Base-by-base conservation (phyloP, 2,797 vertebrate genomes). In the Rousettus madagascariensis region DNA sequence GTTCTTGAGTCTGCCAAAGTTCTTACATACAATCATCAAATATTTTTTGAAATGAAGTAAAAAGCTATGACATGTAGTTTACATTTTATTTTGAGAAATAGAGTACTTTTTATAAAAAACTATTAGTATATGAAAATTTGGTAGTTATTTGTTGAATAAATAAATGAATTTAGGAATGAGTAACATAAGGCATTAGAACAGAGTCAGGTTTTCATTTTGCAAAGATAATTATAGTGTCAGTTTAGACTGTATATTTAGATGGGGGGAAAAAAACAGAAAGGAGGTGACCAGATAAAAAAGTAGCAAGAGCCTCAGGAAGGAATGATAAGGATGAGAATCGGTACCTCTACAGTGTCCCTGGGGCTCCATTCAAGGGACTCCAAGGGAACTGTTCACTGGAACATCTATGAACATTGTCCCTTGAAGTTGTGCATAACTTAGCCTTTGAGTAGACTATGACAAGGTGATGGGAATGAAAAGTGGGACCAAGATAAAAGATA, bases 401-500 rank as follows among this genome's bases (percentile, higher is more conserved):
- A 6, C 46, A 30, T 8, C 3, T 1, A 3, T 0, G 0, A 5
- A 5, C 4, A 0, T 3, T 16, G 33, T 6, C 17, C 55, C 30
- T 5, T 5, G 4, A 13, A 24, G 24, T 1, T 57, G 36, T 43
- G 24, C 3, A 1, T 2, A 22, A 2, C 12, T 5, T 20, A 41
- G 28, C 17, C 38, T 46, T 2, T 11, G 20, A 1, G 11, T 9
- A 8, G n/a, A 6, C 46, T 11, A 30, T 1, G 2, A 30, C n/a
- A 26, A 43, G 4, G 1, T 24, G 51, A 17, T 0, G 6, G 46
- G 17, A 66, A 59, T 9, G 36, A 59, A 38, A 53, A 53, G 2
- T 12, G 4, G 1, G 38, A 61, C 41, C 6, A 46, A 30, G 43
- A 24, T 4, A 57, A 79, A 55, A 10, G 3, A 16, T 5, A 82